Evolutionary conservation across 2,797 vertebrate species (phyloP).

Genomic region (Meriones psammophilus): DNA sequence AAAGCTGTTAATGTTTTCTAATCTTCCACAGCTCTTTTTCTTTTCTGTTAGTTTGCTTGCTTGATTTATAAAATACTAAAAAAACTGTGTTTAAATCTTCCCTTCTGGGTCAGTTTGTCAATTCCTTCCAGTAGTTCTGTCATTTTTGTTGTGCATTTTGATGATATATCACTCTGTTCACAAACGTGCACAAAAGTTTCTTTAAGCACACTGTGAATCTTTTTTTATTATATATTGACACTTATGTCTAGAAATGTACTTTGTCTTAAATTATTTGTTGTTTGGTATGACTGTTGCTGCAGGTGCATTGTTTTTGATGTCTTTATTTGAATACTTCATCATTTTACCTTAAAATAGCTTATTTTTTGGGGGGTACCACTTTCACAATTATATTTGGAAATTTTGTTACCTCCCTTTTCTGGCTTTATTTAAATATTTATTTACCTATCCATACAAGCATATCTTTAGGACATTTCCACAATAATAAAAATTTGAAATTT

Average conservation of each 20-base stretch:
- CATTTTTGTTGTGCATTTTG: not conserved
- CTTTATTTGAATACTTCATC: not conserved
- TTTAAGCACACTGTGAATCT: not conserved
- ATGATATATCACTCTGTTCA: not conserved
- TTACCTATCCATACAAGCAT: not conserved
- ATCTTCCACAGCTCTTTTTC: not conserved
- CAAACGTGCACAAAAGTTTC: not conserved
- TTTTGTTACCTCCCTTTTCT: not conserved
- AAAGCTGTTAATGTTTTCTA: not conserved
- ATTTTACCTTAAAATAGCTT: not conserved
- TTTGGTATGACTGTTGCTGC: not conserved
- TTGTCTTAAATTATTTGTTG: constrained; percentile 1
- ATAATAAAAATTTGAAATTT: not conserved
- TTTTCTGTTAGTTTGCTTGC: not conserved
- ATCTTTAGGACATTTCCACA: not conserved
- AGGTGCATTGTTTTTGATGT: not conserved
- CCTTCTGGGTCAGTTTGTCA: not conserved
- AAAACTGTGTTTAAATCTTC: not conserved
- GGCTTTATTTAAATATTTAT: not conserved
- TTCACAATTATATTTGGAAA: not conserved
- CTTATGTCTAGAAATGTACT: not conserved
- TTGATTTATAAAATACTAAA: constrained; percentile 22
- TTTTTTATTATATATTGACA: not conserved
- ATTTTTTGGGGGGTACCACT: not conserved
- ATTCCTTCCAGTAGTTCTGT: not conserved